Percentiles rank a stretch among this genome's conserved stretches.
Evolutionary conservation across 2,113 vertebrate genomes (phyloP).

Genomic region (Pongo abelii): DNA sequence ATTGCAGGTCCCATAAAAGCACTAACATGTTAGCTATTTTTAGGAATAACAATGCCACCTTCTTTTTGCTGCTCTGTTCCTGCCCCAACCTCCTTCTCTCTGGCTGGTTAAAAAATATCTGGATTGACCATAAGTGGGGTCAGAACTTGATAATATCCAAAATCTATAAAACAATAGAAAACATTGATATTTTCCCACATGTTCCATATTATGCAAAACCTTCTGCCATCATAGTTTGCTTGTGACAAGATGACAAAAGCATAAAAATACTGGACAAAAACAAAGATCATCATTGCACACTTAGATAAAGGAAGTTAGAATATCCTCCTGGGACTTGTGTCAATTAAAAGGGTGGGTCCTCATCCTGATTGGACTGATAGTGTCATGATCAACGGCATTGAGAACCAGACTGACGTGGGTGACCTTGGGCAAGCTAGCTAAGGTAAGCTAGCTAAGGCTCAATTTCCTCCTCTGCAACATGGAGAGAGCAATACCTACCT

Average conservation of each 20-base stretch:
- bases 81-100: neutral
- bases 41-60: neutral
- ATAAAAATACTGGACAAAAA: neutral
- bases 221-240: neutral
- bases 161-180: neutral
- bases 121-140: neutral
- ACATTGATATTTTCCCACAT: neutral
- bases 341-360: neutral
- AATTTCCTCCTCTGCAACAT: neutral
- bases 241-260: neutral
- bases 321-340: neutral
- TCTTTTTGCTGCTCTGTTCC: neutral
- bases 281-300: neutral
- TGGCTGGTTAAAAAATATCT: neutral
- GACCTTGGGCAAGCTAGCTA: neutral
- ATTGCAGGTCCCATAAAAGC: neutral
- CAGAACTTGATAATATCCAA: neutral
- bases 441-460: neutral
- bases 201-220: neutral
- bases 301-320: neutral
- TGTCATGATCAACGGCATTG: neutral
- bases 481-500: neutral
- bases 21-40: neutral
- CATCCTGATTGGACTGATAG: neutral
- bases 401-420: neutral